Percentiles rank a stretch among this genome's conserved stretches.
phyloP scores from a whole-genome alignment of 2,888 invertebrate species.

The Pristionchus entomophagus region DNA sequence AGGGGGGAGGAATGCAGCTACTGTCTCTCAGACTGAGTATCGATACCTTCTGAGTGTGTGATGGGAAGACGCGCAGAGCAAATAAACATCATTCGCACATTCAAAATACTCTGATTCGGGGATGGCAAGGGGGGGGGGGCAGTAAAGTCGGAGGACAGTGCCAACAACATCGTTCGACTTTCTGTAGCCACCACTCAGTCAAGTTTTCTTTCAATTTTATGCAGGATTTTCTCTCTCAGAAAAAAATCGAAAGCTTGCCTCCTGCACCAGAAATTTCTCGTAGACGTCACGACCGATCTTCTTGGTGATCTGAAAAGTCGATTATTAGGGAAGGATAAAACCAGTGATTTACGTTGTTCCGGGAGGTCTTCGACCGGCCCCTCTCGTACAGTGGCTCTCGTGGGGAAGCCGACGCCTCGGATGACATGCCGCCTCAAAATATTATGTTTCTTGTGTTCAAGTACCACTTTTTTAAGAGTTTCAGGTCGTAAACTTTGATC shows the following conservation, averaged over 20 bases:
- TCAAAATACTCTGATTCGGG: neutral
- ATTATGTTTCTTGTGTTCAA: neutral
- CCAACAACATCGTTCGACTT: neutral
- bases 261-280: conserved; percentile 43
- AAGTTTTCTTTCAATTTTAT: neutral
- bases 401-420: conserved; percentile 4
- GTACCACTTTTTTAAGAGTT: neutral
- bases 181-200: no score
- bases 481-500: no score
- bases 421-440: conserved; percentile 6
- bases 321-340: neutral
- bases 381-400: conserved; percentile 23
- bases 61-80: neutral
- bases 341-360: conserved; percentile 19
- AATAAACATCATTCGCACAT: conserved; percentile 26
- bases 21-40: neutral
- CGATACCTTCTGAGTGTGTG: neutral
- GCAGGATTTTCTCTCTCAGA: neutral
- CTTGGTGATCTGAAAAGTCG: neutral
- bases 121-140: neutral
- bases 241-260: neutral
- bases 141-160: neutral
- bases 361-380: neutral
- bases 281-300: conserved; percentile 11
- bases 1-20: neutral